Base-by-base conservation (phyloP, 2,888 invertebrate species). In the Conops quadrifasciatus region DNA sequence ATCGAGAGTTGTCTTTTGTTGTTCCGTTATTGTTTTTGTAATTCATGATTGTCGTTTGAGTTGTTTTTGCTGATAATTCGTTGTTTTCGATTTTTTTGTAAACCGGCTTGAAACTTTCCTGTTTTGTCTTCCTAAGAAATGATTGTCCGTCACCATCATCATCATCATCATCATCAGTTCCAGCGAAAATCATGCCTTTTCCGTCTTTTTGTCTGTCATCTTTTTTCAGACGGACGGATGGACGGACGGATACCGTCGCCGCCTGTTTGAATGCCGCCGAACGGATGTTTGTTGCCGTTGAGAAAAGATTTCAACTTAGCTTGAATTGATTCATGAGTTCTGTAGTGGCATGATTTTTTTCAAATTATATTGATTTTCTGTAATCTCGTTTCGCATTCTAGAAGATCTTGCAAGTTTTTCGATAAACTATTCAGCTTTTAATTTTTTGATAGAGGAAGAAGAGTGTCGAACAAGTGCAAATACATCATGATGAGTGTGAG, bases 121-220 rank as follows among this genome's bases (percentile, higher is more conserved):
- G 63, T 11, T 45, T 19, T 24, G 7, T 21, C n/a, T 63, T 63
- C 47, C 24, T 9, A 24, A 63, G 62, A 62, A 62, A 62, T 26
- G 43, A 36, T 36, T 62, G 43, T 43, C 43, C 24, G 58, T n/a
- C n/a, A n/a, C n/a, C n/a, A n/a, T n/a, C n/a, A n/a, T n/a, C n/a
- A n/a, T n/a, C n/a, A n/a, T 26, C 58, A 26, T 62, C 62, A 62
- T 43, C 62, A 62, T 36, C 24, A 21, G 19, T 43, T 62, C 11
- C 62, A 21, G 2, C 19, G 62, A 43, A 62, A 13, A 62, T 24
- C 28, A 2, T n/a, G 59, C 5, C 59, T 58, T 28, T n/a, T 36
- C 36, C 11, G 5, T 1, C 24, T n/a, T n/a, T n/a, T n/a, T n/a
- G n/a, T n/a, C 36, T 36, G 36, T 36, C 36, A 36, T 36, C 36